A percentile compares a stretch with the other conserved stretches of the same genome.
Conservation (phyloP, 2,113 vertebrate species). For the Myiagra hebetior region DNA sequence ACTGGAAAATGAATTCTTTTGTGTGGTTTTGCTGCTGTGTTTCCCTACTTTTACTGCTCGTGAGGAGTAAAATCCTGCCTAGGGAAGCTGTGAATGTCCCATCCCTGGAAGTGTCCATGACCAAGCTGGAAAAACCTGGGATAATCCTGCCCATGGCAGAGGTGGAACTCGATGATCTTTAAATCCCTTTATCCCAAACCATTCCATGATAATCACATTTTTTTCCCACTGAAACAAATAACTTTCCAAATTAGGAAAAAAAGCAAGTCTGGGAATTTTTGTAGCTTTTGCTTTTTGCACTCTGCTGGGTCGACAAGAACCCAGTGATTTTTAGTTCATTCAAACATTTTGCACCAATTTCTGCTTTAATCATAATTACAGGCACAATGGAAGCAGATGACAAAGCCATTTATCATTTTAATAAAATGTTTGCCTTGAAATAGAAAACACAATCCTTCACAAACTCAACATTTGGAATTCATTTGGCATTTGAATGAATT, state of each 20-base stretch:
- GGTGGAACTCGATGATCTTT: neutral
- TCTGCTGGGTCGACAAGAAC: neutral
- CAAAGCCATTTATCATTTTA: neutral
- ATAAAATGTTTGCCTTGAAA: neutral
- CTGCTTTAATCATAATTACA: neutral
- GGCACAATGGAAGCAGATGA: neutral
- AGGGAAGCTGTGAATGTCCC: neutral
- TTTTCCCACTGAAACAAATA: neutral
- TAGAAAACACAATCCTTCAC: neutral
- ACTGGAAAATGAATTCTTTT: neutral
- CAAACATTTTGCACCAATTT: neutral
- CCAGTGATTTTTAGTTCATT: neutral
- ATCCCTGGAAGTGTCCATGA: neutral
- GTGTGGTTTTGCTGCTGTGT: neutral
- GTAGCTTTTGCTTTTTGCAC: neutral
- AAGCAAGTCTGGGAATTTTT: neutral
- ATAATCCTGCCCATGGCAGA: neutral
- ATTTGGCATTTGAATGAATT: neutral
- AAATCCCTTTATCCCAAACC: neutral
- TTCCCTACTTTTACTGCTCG: neutral
- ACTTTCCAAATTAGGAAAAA: neutral
- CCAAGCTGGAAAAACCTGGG: neutral
- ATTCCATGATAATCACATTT: neutral
- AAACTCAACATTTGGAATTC: conserved; percentile 38
- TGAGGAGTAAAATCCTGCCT: neutral